These are phyloP conservation scores for Spisula solida DNA, from an alignment of 2,888 invertebrate genomes.

Conservation along the genomic window DNA sequence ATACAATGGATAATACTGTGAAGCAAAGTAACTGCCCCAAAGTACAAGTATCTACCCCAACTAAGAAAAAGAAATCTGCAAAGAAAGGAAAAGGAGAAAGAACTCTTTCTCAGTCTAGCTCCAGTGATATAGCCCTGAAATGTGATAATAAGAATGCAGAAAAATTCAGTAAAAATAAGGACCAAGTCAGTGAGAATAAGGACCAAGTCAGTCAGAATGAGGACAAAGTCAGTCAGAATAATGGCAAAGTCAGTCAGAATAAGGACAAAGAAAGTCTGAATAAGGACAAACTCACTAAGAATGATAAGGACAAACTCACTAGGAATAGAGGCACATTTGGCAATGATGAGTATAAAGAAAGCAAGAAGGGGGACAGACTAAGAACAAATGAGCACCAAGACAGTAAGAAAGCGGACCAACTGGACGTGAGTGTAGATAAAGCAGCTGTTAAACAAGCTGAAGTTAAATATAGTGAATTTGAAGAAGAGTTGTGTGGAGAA, in stretches of 20 bases:
- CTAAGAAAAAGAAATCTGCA: not conserved
- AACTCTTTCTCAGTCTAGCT: not conserved
- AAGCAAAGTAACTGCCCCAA: not conserved
- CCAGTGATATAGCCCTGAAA: not conserved
- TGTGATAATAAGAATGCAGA: not conserved
- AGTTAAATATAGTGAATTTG: not conserved
- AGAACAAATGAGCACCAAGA: not conserved
- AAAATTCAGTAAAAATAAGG: not conserved
- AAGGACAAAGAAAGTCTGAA: too few species aligned
- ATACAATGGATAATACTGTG: not conserved
- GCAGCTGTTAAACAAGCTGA: not conserved
- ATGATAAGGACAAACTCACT: not conserved
- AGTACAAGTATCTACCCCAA: not conserved
- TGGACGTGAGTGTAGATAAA: not conserved
- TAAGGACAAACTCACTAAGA: too few species aligned
- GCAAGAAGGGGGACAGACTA: not conserved
- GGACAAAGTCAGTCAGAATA: not conserved
- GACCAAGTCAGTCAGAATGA: not conserved
- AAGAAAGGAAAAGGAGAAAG: not conserved
- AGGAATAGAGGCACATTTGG: not conserved
- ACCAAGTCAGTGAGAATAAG: not conserved
- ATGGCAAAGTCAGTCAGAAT: not conserved
- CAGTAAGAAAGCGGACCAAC: not conserved
- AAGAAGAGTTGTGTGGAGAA: constrained; percentile 1
- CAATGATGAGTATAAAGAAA: not conserved